Percentiles rank a stretch among this genome's conserved stretches.
Conservation (phyloP, 2,888 invertebrate genomes). For the Candidula unifasciata region DNA sequence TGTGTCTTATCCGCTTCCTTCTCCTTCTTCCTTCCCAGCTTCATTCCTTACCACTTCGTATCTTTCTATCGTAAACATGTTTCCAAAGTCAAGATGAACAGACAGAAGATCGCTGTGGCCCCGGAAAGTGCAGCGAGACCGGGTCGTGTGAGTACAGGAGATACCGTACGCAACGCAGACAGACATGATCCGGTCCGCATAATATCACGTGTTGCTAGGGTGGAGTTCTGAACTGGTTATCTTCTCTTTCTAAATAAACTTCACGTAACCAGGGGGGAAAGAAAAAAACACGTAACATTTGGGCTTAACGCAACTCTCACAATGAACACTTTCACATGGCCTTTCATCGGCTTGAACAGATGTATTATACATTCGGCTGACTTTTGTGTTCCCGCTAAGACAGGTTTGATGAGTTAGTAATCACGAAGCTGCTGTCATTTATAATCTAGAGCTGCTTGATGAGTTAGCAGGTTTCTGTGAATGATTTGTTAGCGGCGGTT, state of each 20-base stretch:
- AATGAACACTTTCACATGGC: too few species aligned
- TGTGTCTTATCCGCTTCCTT: slow-evolving; percentile 15
- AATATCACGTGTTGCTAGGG: slow-evolving; percentile 28
- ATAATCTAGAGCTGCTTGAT: too few species aligned
- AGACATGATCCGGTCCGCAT: slow-evolving; percentile 10
- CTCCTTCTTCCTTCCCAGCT: neutral
- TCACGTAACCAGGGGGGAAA: slow-evolving; percentile 9
- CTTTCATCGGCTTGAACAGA: too few species aligned
- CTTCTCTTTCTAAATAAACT: neutral
- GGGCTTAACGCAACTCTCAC: neutral
- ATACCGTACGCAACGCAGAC: slow-evolving; percentile 14
- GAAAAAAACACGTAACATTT: neutral
- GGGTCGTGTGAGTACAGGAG: slow-evolving; percentile 30
- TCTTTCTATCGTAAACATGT: slow-evolving; percentile 3
- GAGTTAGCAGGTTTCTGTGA: too few species aligned
- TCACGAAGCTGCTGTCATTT: too few species aligned
- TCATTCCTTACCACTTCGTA: neutral
- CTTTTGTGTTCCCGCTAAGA: too few species aligned
- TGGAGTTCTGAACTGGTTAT: neutral
- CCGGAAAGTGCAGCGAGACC: slow-evolving; percentile 6
- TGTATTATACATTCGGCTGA: too few species aligned
- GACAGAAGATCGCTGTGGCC: slow-evolving; percentile 28
- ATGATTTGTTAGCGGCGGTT: too few species aligned
- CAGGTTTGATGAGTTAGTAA: too few species aligned
- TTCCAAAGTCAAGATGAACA: slow-evolving; percentile 16